Evolutionary conservation across 2,797 vertebrate species (phyloP), one percentile per base, ranked within the genome.

Genomic region (Darevskia mixta): DNA sequence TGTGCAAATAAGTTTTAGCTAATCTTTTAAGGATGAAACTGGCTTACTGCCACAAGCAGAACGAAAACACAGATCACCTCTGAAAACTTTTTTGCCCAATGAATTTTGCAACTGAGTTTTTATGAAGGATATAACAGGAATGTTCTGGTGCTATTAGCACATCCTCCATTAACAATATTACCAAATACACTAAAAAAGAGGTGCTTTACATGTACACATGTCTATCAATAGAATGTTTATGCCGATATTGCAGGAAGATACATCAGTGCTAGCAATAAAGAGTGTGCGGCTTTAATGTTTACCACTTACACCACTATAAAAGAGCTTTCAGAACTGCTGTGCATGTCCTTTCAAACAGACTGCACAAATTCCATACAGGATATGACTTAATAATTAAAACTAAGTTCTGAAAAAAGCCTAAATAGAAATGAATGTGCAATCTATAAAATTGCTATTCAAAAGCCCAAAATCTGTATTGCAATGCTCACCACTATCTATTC

Each of bases 1-100:
- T 49, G 17, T 76, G 64, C 67, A 91, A 95, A 91, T 79, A 92
- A 69, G 83, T 88, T 49, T 87, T 64, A 61, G 78, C 76, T 13
- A 38, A 92, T 64, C 64, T 80, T 90, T 72, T 90, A 88, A 41
- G 77, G 29, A 79, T 76, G 7, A 61, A 90, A 86, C 1, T 64
- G 87, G 85, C n/a, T 88, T 29, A 89, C 38, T 1, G 71, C 6
- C 2, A 81, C 5, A 81, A 86, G 17, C 20, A 58, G 41, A 18
- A 32, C 1, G 49, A 8, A 29, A 86, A 82, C 0, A 72, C 86
- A 82, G 43, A 41, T 88, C 69, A 69, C 41, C 88, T 87, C 45
- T 76, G 89, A 87, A 67, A 3, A 1, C 20, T 83, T 64, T 66
- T 81, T 43, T 17, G 85, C 38, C 55, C 49, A 83, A 9, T 0